Evolutionary conservation across 2,113 vertebrate genomes (phyloP).

Genomic region (Leptosomus discolor): DNA sequence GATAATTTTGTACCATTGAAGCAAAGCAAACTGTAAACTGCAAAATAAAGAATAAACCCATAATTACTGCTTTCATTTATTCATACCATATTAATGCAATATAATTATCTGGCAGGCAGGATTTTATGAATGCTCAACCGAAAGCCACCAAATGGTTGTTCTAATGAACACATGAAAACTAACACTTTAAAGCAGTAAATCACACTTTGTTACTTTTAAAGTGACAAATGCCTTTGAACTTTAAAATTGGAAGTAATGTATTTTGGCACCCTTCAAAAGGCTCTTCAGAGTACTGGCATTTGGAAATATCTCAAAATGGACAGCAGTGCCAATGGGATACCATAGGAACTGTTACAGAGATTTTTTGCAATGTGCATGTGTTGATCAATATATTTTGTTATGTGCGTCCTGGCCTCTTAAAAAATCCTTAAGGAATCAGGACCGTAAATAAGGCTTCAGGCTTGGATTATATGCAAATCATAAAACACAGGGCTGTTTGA

Average conservation of each 20-base stretch:
- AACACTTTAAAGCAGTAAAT: constrained; percentile 14
- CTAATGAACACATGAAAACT: constrained; percentile 38
- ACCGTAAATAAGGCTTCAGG: background rate
- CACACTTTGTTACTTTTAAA: constrained; percentile 28
- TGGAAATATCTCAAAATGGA: background rate
- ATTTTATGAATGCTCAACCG: constrained; percentile 70
- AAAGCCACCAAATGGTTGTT: constrained; percentile 25
- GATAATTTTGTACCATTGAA: constrained; percentile 62
- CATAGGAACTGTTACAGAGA: background rate
- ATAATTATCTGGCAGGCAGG: constrained; percentile 70
- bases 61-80: constrained; percentile 76
- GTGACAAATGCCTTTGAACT: background rate
- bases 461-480: background rate
- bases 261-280: background rate
- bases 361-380: rapidly evolving
- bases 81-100: constrained; percentile 74
- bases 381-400: background rate
- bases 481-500: background rate
- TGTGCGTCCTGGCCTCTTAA: background rate
- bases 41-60: constrained; percentile 65
- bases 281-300: background rate
- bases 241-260: background rate
- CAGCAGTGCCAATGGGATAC: background rate
- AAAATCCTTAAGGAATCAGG: background rate
- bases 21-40: constrained; percentile 71